These are phyloP conservation scores for Augochlora pura DNA, from an alignment of 1,140 invertebrate genomes.

Conservation along the genomic window DNA sequence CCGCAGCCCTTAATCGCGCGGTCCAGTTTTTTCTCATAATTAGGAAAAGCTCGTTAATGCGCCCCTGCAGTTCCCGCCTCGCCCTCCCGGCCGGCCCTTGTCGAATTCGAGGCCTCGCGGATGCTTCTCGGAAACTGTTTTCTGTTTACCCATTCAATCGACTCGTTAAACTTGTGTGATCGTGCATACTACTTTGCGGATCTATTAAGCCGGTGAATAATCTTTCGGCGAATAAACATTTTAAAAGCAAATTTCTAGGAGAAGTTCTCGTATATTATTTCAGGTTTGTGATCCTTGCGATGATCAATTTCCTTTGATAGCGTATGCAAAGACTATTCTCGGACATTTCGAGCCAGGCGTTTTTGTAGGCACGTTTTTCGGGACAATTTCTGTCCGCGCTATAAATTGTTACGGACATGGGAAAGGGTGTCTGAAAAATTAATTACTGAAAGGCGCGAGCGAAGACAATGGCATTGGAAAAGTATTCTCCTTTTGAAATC, in stretches of 20 bases:
- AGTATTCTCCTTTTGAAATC: constrained; percentile 65
- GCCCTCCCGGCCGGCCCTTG: constrained; percentile 10
- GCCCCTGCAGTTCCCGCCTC: constrained; percentile 66
- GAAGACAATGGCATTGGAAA: constrained; percentile 69
- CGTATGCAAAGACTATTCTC: too few relatives aligned
- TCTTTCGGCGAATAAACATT: too few relatives aligned
- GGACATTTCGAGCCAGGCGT: too few relatives aligned
- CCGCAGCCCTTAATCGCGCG: constrained; percentile 73
- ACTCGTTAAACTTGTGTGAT: not conserved
- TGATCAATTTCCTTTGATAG: too few relatives aligned
- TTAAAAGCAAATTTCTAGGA: too few relatives aligned
- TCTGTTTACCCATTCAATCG: not conserved
- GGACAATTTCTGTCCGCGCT: too few relatives aligned
- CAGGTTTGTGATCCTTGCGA: too few relatives aligned
- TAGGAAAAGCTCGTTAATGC: constrained; percentile 79
- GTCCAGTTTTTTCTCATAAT: constrained; percentile 77
- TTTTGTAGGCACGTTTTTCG: too few relatives aligned
- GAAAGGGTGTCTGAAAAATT: constrained; percentile 66
- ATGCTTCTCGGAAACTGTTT: not conserved
- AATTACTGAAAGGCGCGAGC: constrained; percentile 61
- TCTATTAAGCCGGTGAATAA: too few relatives aligned
- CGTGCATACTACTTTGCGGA: too few relatives aligned
- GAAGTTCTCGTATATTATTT: too few relatives aligned
- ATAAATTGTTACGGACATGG: constrained; percentile 3
- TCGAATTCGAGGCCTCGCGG: not conserved